Evolutionary conservation across 2,888 invertebrate genomes (phyloP).

Genomic region (Drosophila subquinaria): DNA sequence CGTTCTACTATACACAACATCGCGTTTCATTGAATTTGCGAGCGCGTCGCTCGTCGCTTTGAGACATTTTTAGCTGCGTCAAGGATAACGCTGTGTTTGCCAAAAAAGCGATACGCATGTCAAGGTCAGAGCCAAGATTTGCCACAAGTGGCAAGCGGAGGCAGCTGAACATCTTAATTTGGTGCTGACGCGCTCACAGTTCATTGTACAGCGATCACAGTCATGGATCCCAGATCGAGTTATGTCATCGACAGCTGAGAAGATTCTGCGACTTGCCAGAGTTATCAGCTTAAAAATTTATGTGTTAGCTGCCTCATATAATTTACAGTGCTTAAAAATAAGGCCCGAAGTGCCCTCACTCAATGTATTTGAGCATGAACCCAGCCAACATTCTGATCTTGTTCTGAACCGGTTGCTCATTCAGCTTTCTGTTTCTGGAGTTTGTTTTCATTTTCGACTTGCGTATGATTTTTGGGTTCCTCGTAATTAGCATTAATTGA

Average conservation of each 20-base stretch:
- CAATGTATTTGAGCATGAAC: conserved; percentile 53
- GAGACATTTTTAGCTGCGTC: conserved; percentile 75
- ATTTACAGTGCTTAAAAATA: conserved; percentile 50
- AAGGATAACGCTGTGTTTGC: conserved; percentile 73
- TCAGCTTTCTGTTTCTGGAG: conserved; percentile 21
- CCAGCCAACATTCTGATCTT: conserved; percentile 15
- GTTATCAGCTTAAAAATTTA: conserved; percentile 18
- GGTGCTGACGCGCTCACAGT: conserved; percentile 43
- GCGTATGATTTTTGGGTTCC: conserved; percentile 43
- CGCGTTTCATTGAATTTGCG: conserved; percentile 58
- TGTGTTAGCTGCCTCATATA: conserved; percentile 20
- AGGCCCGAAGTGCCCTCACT: conserved; percentile 10
- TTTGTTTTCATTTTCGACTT: conserved; percentile 52
- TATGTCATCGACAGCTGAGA: conserved; percentile 54
- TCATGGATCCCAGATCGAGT: conserved; percentile 32
- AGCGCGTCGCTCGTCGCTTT: conserved; percentile 37
- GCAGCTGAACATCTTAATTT: conserved; percentile 42
- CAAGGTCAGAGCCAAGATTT: conserved; percentile 57
- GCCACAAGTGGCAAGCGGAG: conserved; percentile 47
- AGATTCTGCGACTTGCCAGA: conserved; percentile 13
- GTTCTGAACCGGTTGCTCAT: conserved; percentile 51
- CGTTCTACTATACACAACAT: conserved; percentile 58
- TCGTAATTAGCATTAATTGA: conserved; percentile 66
- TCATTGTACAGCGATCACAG: conserved; percentile 55
- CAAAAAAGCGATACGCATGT: conserved; percentile 64